Percentiles rank a stretch among this genome's conserved stretches.
Conservation (phyloP, 2,113 vertebrate genomes). For the Mus musculus region GRCm39 chr16:52941501-52942000, state of each 20-base stretch:
- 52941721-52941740: not conserved
- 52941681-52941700: not conserved
- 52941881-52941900: not conserved
- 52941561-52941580: not conserved
- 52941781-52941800: not conserved
- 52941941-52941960: not conserved
- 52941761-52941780: not conserved
- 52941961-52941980: not conserved
- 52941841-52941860: not conserved
- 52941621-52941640: not conserved
- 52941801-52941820: not conserved
- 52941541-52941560: not conserved
- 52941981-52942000: not conserved
- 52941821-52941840: not conserved
- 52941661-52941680: constrained; percentile 32
- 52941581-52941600: not conserved
- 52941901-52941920: not conserved
- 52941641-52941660: not conserved
- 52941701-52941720: not conserved
- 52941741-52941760: not conserved
- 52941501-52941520: not conserved
- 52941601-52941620: not conserved
- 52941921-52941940: not conserved
- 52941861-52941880: not conserved
- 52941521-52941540: not conserved